Conservation (phyloP, 2,113 vertebrate genomes). For the Colinus virginianus region DNA sequence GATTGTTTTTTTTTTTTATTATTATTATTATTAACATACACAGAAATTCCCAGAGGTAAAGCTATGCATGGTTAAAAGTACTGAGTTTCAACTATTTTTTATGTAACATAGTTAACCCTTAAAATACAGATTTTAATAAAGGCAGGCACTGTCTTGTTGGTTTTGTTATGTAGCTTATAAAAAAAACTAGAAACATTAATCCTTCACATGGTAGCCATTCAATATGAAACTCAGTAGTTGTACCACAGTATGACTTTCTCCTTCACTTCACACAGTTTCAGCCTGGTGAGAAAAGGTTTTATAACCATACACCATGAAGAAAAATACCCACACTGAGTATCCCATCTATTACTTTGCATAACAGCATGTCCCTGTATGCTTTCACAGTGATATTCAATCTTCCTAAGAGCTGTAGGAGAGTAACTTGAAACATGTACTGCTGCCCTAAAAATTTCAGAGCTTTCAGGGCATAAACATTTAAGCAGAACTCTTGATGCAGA, state of each 20-base stretch:
- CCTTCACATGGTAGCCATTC: background rate
- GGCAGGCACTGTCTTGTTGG: background rate
- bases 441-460: background rate
- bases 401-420: background rate
- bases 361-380: background rate
- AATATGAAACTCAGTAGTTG: background rate
- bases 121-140: background rate
- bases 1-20: background rate
- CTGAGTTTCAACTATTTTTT: background rate
- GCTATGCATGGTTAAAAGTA: background rate
- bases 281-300: background rate
- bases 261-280: background rate
- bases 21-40: background rate
- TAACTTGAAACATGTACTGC: background rate
- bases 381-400: background rate
- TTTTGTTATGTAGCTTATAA: background rate
- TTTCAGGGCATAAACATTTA: background rate
- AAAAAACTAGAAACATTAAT: background rate
- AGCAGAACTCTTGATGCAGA: background rate
- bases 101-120: background rate
- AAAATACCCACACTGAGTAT: background rate
- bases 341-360: background rate
- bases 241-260: background rate
- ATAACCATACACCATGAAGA: background rate
- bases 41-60: background rate